Evolutionary conservation across 1,140 invertebrate species (phyloP).

Genomic region (Muscidifurax raptorellus): DNA sequence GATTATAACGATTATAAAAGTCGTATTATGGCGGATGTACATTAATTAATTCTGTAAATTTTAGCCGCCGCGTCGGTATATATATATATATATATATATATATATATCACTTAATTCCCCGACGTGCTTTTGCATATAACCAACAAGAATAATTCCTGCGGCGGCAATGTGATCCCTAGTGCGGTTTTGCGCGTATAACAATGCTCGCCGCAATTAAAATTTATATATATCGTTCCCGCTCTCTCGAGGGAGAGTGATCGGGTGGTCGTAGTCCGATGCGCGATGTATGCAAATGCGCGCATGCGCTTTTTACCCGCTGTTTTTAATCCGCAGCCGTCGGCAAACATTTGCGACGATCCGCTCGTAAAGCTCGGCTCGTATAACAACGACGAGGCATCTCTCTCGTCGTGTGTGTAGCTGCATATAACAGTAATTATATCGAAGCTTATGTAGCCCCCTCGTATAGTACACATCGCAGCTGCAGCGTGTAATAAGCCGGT

Average conservation of each 20-base stretch:
- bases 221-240: slow-evolving; percentile 3
- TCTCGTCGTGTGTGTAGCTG: not conserved
- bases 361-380: slow-evolving; percentile 17
- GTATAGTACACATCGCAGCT: too few relatives aligned
- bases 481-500: not conserved
- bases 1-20: too few relatives aligned
- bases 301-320: not conserved
- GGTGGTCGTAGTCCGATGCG: not conserved
- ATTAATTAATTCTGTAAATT: too few relatives aligned
- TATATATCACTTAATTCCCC: slow-evolving; percentile 27
- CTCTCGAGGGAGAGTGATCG: slow-evolving; percentile 15
- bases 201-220: slow-evolving; percentile 15
- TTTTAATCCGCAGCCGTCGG: not conserved
- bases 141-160: slow-evolving; percentile 7
- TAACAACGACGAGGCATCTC: not conserved
- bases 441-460: not conserved
- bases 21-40: too few relatives aligned
- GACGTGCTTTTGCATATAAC: slow-evolving; percentile 13
- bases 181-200: slow-evolving; percentile 18
- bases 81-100: too few relatives aligned
- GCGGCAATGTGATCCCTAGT: too few relatives aligned
- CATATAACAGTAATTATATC: slow-evolving; percentile 16
- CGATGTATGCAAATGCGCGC: too few relatives aligned
- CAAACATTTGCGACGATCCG: not conserved
- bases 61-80: too few relatives aligned